Conservation (phyloP, 2,888 invertebrate species). For the Dasysyrphus tricinctus region DNA sequence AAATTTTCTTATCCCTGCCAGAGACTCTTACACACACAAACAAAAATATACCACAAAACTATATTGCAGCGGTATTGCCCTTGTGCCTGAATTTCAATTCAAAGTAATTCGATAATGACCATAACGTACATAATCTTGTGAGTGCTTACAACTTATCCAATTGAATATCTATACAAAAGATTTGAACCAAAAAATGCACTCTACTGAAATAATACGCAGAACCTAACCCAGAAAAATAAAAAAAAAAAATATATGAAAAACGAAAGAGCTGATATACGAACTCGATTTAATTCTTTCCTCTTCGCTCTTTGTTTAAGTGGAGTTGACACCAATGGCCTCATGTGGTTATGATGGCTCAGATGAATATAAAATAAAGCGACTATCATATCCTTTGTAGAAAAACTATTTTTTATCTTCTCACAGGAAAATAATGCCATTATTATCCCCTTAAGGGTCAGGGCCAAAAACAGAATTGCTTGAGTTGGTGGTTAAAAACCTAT, state of each 20-base stretch:
- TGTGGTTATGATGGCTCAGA: slow-evolving; percentile 15
- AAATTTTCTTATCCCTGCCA: neutral
- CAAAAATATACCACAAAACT: slow-evolving; percentile 18
- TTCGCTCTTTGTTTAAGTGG: neutral
- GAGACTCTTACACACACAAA: neutral
- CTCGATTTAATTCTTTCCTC: slow-evolving; percentile 25
- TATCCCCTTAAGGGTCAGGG: slow-evolving; percentile 33
- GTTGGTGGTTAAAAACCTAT: neutral
- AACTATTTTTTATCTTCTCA: slow-evolving; percentile 22
- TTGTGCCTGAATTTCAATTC: neutral
- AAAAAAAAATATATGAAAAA: slow-evolving; percentile 10
- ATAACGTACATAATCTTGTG: slow-evolving; percentile 9
- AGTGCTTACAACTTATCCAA: slow-evolving; percentile 16
- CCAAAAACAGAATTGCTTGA: neutral
- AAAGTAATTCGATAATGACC: slow-evolving; percentile 38
- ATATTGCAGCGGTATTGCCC: slow-evolving; percentile 1
- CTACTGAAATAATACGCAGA: slow-evolving; percentile 13
- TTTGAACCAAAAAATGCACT: slow-evolving; percentile 34
- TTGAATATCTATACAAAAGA: slow-evolving; percentile 30
- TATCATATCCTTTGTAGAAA: slow-evolving; percentile 37
- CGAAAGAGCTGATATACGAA: slow-evolving; percentile 61
- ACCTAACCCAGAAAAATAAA: neutral
- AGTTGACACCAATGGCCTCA: slow-evolving; percentile 26
- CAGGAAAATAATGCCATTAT: slow-evolving; percentile 51
- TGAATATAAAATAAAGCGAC: slow-evolving; percentile 23